phyloP scores from a whole-genome alignment of 2,797 vertebrate genomes.

The Chloroceryle amazona region DNA sequence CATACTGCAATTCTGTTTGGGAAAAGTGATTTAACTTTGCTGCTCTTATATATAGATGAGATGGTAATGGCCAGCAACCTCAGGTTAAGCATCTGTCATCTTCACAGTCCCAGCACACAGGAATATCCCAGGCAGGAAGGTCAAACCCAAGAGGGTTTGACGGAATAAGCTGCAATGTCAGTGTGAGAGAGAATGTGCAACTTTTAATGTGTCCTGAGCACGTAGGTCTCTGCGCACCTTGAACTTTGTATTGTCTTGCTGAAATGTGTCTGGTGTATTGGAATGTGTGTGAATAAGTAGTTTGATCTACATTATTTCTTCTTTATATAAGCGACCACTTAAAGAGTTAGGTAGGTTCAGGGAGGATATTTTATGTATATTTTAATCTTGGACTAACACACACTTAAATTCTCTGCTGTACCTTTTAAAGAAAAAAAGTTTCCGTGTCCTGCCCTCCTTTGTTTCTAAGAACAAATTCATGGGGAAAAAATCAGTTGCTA shows the following conservation, averaged over 20 bases:
- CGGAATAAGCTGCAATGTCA: rapidly evolving
- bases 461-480: neutral
- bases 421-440: neutral
- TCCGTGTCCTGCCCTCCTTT: neutral
- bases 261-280: neutral
- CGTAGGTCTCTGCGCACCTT: neutral
- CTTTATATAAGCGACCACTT: neutral
- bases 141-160: neutral
- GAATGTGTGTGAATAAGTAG: neutral
- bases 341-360: neutral
- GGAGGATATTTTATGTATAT: neutral
- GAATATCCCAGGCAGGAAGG: neutral
- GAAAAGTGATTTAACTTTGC: neutral
- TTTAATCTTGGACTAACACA: rapidly evolving
- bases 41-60: rapidly evolving
- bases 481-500: neutral
- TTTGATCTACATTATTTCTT: neutral
- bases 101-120: neutral
- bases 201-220: neutral
- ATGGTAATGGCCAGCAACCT: too few relatives aligned
- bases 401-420: neutral
- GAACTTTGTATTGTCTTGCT: neutral
- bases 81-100: neutral
- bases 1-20: neutral
- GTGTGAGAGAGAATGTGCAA: neutral